Percentiles rank a stretch among this genome's conserved stretches.
These are phyloP conservation scores for Nowickia ferox DNA, from an alignment of 2,888 invertebrate genomes.

Conservation along the genomic window DNA sequence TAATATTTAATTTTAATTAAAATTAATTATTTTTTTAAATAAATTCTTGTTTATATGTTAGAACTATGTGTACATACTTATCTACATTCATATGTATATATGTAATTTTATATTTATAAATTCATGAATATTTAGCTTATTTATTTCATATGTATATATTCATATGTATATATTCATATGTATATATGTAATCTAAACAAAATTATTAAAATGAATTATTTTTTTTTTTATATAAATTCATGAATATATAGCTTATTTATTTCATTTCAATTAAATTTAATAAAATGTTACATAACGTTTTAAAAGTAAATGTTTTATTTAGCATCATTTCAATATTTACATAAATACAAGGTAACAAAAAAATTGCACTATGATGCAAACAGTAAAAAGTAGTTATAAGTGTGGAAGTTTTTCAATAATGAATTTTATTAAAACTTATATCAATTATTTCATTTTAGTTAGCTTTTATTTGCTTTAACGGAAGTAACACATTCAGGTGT, in stretches of 20 bases:
- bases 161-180: not conserved
- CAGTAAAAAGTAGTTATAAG: not conserved
- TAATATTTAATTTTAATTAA: no score
- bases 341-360: constrained; percentile 5
- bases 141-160: not conserved
- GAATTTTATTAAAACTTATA: not conserved
- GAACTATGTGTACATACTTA: not conserved
- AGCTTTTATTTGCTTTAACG: not conserved
- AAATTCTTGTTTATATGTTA: no score
- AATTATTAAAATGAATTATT: not conserved
- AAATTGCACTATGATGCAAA: not conserved
- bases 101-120: no score
- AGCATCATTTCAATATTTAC: not conserved
- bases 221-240: not conserved
- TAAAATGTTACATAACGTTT: not conserved
- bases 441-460: constrained; percentile 1
- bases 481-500: constrained; percentile 2
- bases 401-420: not conserved
- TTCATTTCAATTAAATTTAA: not conserved
- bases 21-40: no score
- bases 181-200: not conserved
- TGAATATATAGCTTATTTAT: not conserved
- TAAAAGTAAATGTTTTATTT: not conserved
- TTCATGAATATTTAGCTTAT: no score
- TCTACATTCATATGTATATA: not conserved